Base-by-base conservation (phyloP, 1,140 invertebrate genomes). In the Zaprionus tsacasi region DNA sequence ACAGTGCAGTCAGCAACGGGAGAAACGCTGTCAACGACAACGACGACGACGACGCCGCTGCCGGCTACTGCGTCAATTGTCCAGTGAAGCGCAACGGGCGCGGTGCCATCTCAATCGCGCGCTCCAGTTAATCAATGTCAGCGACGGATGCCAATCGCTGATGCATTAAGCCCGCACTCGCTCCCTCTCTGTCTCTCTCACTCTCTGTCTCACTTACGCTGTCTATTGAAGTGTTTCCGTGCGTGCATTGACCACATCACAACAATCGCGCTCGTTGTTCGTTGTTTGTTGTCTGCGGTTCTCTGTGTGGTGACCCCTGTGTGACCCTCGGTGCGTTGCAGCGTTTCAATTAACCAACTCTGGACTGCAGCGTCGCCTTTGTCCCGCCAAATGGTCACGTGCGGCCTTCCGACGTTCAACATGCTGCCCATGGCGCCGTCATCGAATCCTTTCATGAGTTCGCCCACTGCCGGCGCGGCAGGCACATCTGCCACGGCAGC, bases 391-490 rank as follows among this genome's bases (percentile, higher is more conserved):
- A 92, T 92, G 91, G 91, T 92, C 91, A 92, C 91, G 88, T 92
- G 91, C 91, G 86, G 82, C 30, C 91, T 85, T 64, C 91, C 83
- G 81, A 77, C 82, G 66, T 92, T 89, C 82, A 92, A 89, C 63
- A 92, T 92, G 91, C 88, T 92, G 91, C 91, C 91, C 48, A 91
- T 92, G 91, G 91, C 88, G 82, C 91, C 91, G 72, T 82, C 91
- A 70, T 82, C 87, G 74, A 92, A 91, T 91, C 88, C 91, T 60
- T 92, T 92, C 80, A 59, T 75, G 11, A 75, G 72, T 59, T 64
- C 67, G 13, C 55, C 76, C 8, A 61, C 57, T 25, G 15, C 70
- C 13, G 54, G 70, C 10, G 35, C 68, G 15, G 35, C 66, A 3
- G 64, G 57, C 6, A 66, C 75, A 45, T 30, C 79, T 56, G 68